A percentile compares a stretch with the other conserved stretches of the same genome.
These are phyloP conservation scores for Mallotus villosus DNA, from an alignment of 2,797 vertebrate species.

Conservation along the genomic window DNA sequence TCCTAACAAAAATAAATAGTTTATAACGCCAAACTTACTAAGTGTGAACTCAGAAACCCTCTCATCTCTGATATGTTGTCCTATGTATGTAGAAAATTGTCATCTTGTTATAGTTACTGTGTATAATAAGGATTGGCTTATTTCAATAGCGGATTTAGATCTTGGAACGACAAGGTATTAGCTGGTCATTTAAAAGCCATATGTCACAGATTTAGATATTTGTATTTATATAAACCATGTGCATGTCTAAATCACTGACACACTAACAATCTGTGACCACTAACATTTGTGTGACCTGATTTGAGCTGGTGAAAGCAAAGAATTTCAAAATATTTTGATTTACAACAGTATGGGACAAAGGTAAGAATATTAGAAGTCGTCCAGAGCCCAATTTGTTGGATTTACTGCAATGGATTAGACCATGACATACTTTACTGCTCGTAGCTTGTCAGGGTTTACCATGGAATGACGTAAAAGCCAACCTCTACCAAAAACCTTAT, in stretches of 20 bases:
- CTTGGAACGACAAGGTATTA: conserved; percentile 72
- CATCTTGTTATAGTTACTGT: conserved; percentile 74
- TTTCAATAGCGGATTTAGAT: conserved; percentile 76
- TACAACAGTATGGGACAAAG: conserved; percentile 55
- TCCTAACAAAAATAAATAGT: conserved; percentile 21
- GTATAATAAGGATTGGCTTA: conserved; percentile 72
- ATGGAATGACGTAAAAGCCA: conserved; percentile 52
- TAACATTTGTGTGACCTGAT: conserved; percentile 51
- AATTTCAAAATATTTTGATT: conserved; percentile 62
- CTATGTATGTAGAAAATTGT: conserved; percentile 55
- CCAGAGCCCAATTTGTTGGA: conserved; percentile 50
- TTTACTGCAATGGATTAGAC: conserved; percentile 62
- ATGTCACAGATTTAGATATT: conserved; percentile 74
- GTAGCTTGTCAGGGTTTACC: conserved; percentile 53
- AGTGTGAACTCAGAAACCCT: conserved; percentile 43
- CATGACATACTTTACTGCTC: conserved; percentile 52
- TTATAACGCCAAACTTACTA: conserved; percentile 36
- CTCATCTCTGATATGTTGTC: conserved; percentile 47
- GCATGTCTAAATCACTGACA: conserved; percentile 54
- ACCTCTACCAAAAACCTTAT: conserved; percentile 49
- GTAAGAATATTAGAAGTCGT: conserved; percentile 64
- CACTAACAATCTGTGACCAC: conserved; percentile 35
- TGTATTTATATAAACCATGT: conserved; percentile 28
- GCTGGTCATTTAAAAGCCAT: conserved; percentile 75
- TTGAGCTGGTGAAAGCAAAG: conserved; percentile 58